These are phyloP conservation scores for Eupithecia insigniata DNA, from an alignment of 2,888 invertebrate genomes.

Conservation along the genomic window DNA sequence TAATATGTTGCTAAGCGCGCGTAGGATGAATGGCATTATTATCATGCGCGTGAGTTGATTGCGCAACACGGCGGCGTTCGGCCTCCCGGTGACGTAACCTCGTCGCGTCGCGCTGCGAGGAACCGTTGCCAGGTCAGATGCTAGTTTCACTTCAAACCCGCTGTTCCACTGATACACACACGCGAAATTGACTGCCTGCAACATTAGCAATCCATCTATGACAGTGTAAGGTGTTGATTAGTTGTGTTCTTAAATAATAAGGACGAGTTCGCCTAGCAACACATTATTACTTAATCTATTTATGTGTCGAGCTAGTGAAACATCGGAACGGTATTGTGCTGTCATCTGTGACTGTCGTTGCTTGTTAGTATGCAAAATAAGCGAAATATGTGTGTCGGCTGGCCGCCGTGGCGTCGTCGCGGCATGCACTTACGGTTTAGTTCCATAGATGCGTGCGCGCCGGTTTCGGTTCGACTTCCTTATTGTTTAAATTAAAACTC, in stretches of 20 bases:
- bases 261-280: not conserved
- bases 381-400: constrained; percentile 70
- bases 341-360: constrained; percentile 47
- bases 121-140: constrained; percentile 47
- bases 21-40: constrained; percentile 75
- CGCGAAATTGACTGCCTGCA: not conserved
- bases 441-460: constrained; percentile 52
- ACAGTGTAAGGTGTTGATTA: not conserved
- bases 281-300: constrained; percentile 7
- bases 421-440: constrained; percentile 59
- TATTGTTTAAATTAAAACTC: constrained; percentile 37
- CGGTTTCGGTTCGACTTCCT: constrained; percentile 47
- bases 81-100: constrained; percentile 68
- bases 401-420: constrained; percentile 38
- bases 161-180: constrained; percentile 8
- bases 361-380: constrained; percentile 80
- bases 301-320: constrained; percentile 7
- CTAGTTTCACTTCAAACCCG: constrained; percentile 18
- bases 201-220: not conserved
- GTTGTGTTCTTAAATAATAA: not conserved
- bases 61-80: constrained; percentile 57
- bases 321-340: constrained; percentile 9
- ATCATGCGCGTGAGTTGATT: constrained; percentile 74
- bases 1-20: constrained; percentile 66
- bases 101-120: constrained; percentile 60